Percentiles rank a stretch among this genome's conserved stretches.
These are phyloP conservation scores for Tetragonula carbonaria DNA, from an alignment of 2,888 invertebrate genomes.

Conservation along the genomic window DNA sequence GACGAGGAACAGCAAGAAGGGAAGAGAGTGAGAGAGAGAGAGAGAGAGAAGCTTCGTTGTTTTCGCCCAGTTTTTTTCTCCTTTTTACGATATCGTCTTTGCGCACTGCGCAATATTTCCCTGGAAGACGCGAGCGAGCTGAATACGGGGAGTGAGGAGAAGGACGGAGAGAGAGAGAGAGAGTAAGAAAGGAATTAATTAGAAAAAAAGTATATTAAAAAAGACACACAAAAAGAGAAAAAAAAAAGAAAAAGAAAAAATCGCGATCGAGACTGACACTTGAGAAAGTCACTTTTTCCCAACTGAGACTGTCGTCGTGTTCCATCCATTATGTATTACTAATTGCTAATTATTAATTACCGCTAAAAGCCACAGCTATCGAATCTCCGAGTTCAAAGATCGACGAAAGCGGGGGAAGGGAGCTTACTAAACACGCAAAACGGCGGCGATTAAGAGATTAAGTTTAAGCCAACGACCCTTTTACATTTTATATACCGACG, in stretches of 20 bases:
- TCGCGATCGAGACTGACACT: slow-evolving; percentile 74
- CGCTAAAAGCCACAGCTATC: slow-evolving; percentile 37
- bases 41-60: slow-evolving; percentile 15
- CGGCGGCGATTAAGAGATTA: slow-evolving; percentile 41
- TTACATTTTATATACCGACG: slow-evolving; percentile 70
- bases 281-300: slow-evolving; percentile 74
- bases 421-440: not conserved
- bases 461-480: slow-evolving; percentile 70
- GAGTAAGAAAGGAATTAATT: slow-evolving; percentile 16
- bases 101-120: slow-evolving; percentile 66
- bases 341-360: slow-evolving; percentile 65
- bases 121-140: slow-evolving; percentile 42
- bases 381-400: slow-evolving; percentile 21
- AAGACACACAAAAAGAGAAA: too few relatives aligned
- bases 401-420: not conserved
- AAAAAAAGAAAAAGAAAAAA: slow-evolving; percentile 24
- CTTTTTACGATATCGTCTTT: slow-evolving; percentile 45
- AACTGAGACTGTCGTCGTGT: slow-evolving; percentile 75
- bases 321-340: slow-evolving; percentile 78
- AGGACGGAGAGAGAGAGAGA: slow-evolving; percentile 22
- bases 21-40: not conserved
- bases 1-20: not conserved
- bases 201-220: not conserved
- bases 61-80: slow-evolving; percentile 16
- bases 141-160: slow-evolving; percentile 31